Evolutionary conservation across 2,797 vertebrate species (phyloP), one percentile per base, ranked within the genome.

Genomic region (Halcyon smyrnensis): DNA sequence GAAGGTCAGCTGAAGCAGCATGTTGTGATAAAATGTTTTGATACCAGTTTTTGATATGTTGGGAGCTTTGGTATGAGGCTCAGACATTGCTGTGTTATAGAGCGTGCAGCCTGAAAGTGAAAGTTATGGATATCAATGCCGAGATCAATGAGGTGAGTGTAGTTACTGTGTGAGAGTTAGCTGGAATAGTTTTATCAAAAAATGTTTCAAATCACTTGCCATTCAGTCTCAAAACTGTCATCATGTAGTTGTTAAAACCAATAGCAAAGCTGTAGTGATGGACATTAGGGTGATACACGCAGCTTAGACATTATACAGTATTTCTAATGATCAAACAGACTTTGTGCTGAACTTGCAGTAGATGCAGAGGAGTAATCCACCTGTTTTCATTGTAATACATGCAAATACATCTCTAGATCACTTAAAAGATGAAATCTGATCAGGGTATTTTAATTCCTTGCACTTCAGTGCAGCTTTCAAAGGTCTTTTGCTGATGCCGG

Each of bases 81-180:
- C 46, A 21, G 13, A 8, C 1, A 2, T 51, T n/a, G 41, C 28
- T 74, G 37, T 74, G 37, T 59, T 80, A 19, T 0, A 28, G 13
- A 36, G 11, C 13, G 2, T 34, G 30, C 12, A 39, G n/a, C 34
- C 24, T 56, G 70, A 41, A 34, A 48, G 28, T 45, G 24, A 54
- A 76, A 77, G 15, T 24, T 12, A 0, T 5, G 10, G 15, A 1
- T 48, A 17, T 39, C 0, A 0, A 27, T 65, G 41, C 39, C 6
- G 27, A 36, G 60, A 34, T 78, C 36, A 37, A 4, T 0, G 1
- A 9, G 3, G 16, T 48, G 51, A 34, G 13, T 34, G 7, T 32
- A 37, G 64, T 59, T n/a, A 39, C 20, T 50, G 1, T 15, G 15
- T 32, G 13, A 37, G 15, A 39, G 71, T 45, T 90, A 37, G 46